Evolutionary conservation across 1,140 invertebrate genomes (phyloP).

Genomic region (Cydia strobilella): DNA sequence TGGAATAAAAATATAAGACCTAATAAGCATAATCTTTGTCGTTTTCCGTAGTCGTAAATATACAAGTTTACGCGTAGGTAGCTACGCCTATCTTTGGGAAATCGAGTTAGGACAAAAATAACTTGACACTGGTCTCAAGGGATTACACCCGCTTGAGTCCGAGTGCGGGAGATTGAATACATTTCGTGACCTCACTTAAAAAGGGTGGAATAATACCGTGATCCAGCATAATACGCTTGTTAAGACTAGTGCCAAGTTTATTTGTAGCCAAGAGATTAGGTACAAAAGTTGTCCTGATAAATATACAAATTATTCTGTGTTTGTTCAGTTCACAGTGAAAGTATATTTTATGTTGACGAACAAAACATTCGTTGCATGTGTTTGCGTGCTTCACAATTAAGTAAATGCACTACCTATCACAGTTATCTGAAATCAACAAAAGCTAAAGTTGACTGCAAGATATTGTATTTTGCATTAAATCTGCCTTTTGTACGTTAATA

Average conservation of each 20-base stretch:
- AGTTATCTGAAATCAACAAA: too few species aligned
- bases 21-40: background rate
- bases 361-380: too few species aligned
- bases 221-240: background rate
- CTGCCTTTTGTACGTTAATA: too few species aligned
- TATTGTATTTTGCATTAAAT: too few species aligned
- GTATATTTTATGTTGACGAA: too few species aligned
- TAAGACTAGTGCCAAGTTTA: background rate
- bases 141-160: background rate
- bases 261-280: background rate
- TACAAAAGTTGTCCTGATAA: too few species aligned
- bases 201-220: slow-evolving; percentile 20
- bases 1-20: too few species aligned
- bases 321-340: too few species aligned
- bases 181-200: slow-evolving; percentile 18
- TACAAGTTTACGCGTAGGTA: background rate
- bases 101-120: background rate
- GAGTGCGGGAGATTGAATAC: slow-evolving; percentile 9
- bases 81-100: background rate
- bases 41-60: background rate
- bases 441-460: too few species aligned
- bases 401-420: too few species aligned
- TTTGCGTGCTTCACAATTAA: too few species aligned
- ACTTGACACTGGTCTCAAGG: background rate
- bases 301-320: too few species aligned